Evolutionary conservation across 2,888 invertebrate species (phyloP).

Genomic region (Cordilura impudica): DNA sequence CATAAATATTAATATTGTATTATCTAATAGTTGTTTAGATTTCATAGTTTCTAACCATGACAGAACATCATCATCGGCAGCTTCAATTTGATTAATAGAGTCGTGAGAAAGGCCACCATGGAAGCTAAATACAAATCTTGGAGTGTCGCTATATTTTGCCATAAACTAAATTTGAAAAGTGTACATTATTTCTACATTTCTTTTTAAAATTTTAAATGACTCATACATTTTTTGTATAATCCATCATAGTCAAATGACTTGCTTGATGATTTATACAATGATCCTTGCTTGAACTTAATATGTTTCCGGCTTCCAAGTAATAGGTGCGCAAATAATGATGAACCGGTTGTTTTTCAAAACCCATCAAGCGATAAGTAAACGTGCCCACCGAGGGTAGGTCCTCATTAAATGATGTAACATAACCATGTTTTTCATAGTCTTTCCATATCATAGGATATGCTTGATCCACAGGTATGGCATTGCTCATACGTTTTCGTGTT

Average conservation of each 20-base stretch:
- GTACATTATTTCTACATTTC: background rate
- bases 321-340: conserved; percentile 94
- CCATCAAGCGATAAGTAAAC: conserved; percentile 93
- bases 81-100: conserved; percentile 87
- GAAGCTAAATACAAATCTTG: conserved; percentile 92
- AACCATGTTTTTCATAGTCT: conserved; percentile 84
- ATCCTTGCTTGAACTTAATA: conserved; percentile 80
- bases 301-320: conserved; percentile 83
- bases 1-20: conserved; percentile 92
- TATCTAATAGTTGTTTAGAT: conserved; percentile 82
- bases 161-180: conserved; percentile 77
- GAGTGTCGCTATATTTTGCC: conserved; percentile 82
- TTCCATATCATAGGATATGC: conserved; percentile 93
- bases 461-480: conserved; percentile 83
- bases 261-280: conserved; percentile 86
- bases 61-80: conserved; percentile 86
- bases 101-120: conserved; percentile 94
- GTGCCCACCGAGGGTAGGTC: conserved; percentile 91
- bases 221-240: conserved; percentile 83
- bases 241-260: conserved; percentile 83
- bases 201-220: background rate
- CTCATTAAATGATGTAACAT: conserved; percentile 90
- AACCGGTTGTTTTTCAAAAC: conserved; percentile 89
- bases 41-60: conserved; percentile 83
- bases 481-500: conserved; percentile 84